Evolutionary conservation across 2,797 vertebrate genomes (phyloP).

Genomic region (Chloroceryle inda): DNA sequence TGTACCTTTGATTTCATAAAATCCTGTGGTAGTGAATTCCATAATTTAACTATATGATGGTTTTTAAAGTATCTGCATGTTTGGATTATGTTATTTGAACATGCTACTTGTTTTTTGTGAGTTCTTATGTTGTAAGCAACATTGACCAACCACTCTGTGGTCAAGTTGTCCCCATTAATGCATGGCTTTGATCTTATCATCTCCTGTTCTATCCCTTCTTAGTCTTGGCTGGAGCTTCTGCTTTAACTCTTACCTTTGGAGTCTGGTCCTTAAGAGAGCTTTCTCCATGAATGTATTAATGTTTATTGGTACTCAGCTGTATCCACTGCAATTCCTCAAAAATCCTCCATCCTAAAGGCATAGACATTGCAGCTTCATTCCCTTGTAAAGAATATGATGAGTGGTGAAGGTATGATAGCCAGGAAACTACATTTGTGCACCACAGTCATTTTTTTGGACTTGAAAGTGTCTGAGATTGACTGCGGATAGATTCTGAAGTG

Average conservation of each 20-base stretch:
- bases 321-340: not conserved
- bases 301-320: not conserved
- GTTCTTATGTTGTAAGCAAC: not conserved
- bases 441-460: not conserved
- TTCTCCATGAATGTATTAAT: not conserved
- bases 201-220: not conserved
- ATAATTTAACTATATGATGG: not conserved
- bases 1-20: not conserved
- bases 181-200: not conserved
- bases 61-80: not conserved
- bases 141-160: not conserved
- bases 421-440: not conserved
- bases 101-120: not conserved
- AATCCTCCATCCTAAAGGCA: not conserved
- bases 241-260: not conserved
- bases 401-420: not conserved
- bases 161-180: not conserved
- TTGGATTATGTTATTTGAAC: not conserved
- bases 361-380: not conserved
- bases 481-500: conserved; percentile 13
- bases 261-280: not conserved
- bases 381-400: not conserved
- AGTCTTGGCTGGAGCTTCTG: not conserved
- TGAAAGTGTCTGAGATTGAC: not conserved
- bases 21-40: not conserved